A percentile compares a stretch with the other conserved stretches of the same genome.
phyloP scores from a whole-genome alignment of 2,113 vertebrate genomes.

The Pantherophis guttatus region DNA sequence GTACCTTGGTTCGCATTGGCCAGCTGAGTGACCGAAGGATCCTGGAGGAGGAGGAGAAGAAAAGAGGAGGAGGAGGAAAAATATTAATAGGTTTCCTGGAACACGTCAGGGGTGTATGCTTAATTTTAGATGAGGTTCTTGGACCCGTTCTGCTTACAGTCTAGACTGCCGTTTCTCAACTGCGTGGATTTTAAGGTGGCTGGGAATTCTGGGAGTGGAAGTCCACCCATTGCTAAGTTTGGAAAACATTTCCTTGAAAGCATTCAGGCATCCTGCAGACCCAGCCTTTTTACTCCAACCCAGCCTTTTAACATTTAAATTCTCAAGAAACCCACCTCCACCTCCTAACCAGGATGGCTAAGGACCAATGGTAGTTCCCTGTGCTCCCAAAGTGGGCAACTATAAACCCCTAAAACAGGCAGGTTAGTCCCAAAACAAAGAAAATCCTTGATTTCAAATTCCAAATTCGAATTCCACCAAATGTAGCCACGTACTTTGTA shows the following conservation, averaged over 20 bases:
- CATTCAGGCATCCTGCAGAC: too few relatives aligned
- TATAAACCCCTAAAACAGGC: neutral
- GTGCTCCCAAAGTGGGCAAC: neutral
- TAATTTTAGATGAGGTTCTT: neutral
- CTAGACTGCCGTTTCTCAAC: neutral
- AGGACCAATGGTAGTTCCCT: neutral
- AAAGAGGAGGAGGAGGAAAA: neutral
- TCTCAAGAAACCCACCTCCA: neutral
- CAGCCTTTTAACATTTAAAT: neutral
- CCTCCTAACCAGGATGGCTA: neutral
- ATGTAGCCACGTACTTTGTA: neutral
- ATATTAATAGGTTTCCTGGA: neutral
- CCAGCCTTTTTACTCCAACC: too few relatives aligned
- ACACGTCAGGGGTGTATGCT: neutral
- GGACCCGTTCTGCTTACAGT: neutral
- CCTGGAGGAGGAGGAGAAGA: constrained; percentile 67
- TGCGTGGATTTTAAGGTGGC: neutral
- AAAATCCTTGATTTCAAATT: neutral
- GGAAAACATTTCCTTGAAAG: neutral
- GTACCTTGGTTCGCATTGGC: constrained; percentile 67
- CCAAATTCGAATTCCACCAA: neutral
- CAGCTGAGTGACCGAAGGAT: constrained; percentile 87
- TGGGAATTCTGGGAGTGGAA: neutral
- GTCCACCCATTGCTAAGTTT: neutral
- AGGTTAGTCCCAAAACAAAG: neutral